phyloP scores from a whole-genome alignment of 2,797 vertebrate species.

The Petrocephalus sullivani region DNA sequence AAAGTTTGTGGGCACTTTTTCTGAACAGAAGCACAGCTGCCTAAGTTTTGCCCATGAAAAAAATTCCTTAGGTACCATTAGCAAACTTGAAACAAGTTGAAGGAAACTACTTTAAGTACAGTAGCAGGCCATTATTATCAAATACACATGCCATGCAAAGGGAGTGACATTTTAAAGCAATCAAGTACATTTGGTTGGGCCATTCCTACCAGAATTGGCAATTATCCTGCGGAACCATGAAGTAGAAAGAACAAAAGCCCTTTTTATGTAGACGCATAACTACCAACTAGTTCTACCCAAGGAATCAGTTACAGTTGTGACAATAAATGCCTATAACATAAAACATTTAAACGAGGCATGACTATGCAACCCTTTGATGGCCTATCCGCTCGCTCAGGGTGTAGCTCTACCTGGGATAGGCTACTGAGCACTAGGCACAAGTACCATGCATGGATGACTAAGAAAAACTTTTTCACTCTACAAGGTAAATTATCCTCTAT shows the following conservation, averaged over 20 bases:
- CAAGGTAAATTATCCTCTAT: constrained; percentile 6
- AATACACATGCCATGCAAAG: neutral
- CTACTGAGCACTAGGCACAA: neutral
- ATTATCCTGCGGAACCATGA: constrained; percentile 12
- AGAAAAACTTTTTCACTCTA: constrained; percentile 4
- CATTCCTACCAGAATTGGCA: neutral
- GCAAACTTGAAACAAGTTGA: neutral
- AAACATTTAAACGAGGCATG: constrained; percentile 14
- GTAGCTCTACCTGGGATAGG: neutral
- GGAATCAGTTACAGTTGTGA: constrained; percentile 15
- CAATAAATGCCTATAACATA: constrained; percentile 9
- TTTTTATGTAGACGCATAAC: constrained; percentile 21
- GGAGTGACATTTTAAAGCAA: constrained; percentile 20
- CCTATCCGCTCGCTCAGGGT: neutral
- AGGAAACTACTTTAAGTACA: neutral
- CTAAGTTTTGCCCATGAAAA: neutral
- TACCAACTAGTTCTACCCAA: neutral
- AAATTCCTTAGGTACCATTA: neutral
- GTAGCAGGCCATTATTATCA: neutral
- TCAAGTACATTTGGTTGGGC: neutral
- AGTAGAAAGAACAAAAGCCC: constrained; percentile 14
- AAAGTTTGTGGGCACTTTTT: neutral
- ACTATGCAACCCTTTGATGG: neutral
- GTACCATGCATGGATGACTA: neutral
- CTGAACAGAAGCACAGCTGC: neutral